Base-by-base conservation (phyloP, 2,113 vertebrate genomes). In the Capricornis sumatraensis region DNA sequence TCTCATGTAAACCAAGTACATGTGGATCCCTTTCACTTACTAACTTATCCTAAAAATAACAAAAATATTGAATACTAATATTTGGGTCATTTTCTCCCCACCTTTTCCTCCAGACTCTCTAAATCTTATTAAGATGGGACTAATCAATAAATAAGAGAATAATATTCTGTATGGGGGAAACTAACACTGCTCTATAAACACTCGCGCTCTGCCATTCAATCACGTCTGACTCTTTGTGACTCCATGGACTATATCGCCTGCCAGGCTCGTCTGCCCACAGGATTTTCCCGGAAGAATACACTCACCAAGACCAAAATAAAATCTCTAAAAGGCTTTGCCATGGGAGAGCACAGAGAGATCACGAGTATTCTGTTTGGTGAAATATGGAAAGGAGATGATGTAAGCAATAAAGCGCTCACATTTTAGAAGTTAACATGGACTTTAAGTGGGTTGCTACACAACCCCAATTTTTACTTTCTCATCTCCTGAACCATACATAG, bases 401-500 rank as follows among this genome's bases (percentile, higher is more conserved):
- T 1, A 95, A 45, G 7, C 89, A 97, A 89, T 27, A 7, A 87
- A 86, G 53, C 21, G 17, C 28, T 97, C 67, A 74, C 45, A 89
- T 83, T 82, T 93, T 87, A 93, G 43, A 84, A 79, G 33, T 78
- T 82, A 91, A 86, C 17, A 47, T 58, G 81, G 21, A 76, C 30
- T 90, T 43, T 55, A 86, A 87, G 21, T 55, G 30, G 52, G 19
- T 21, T 93, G 57, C 23, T 95, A 30, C 40, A 92, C 58, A 88
- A 53, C 13, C 11, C 16, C 52, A 67, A 83, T 89, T 93, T 94
- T 96, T 11, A 91, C 83, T 97, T 94, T 94, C 52, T 96, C 83
- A 96, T 95, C 87, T 89, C 74, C 36, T 97, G 45, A 95, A 85
- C 87, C 94, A 92, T n/a, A 83, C 27, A 6, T 78, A 90, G 88